These are phyloP conservation scores for Lithobates pipiens DNA, from an alignment of 2,797 vertebrate species.

Conservation along the genomic window DNA sequence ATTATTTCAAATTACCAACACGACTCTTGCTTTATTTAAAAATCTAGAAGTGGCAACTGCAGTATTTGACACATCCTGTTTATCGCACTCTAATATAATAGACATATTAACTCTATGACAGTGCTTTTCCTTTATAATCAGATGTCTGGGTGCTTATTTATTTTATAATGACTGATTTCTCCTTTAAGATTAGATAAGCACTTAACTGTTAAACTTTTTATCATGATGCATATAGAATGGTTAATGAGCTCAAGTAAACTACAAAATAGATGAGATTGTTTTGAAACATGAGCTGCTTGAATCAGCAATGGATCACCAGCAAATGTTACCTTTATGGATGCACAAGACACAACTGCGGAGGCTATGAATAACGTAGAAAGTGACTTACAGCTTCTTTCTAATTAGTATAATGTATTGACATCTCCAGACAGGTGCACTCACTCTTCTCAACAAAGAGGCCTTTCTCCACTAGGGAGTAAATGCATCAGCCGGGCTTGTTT, in stretches of 20 bases:
- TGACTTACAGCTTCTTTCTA: slow-evolving; percentile 49
- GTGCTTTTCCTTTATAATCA: too few relatives aligned
- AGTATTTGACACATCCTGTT: too few relatives aligned
- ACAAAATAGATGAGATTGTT: slow-evolving; percentile 32
- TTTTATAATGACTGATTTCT: not conserved
- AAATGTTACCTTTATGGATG: slow-evolving; percentile 52
- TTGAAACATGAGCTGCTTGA: slow-evolving; percentile 29
- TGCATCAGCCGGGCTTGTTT: slow-evolving; percentile 68
- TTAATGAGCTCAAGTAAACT: slow-evolving; percentile 29
- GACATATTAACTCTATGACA: too few relatives aligned
- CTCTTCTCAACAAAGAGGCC: slow-evolving; percentile 50
- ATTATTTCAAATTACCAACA: not conserved
- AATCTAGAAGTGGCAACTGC: too few relatives aligned
- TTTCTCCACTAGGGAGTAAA: slow-evolving; percentile 71
- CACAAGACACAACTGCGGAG: slow-evolving; percentile 20
- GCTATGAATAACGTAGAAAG: slow-evolving; percentile 38
- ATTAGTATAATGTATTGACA: slow-evolving; percentile 59
- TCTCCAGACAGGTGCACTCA: slow-evolving; percentile 55
- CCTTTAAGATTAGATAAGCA: not conserved
- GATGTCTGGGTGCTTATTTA: not conserved
- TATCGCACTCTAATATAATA: too few relatives aligned
- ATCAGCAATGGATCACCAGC: slow-evolving; percentile 35
- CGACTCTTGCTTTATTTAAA: not conserved
- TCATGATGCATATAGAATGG: not conserved
- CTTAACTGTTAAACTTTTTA: not conserved